Evolutionary conservation across 2,113 vertebrate species (phyloP), one percentile per base, ranked within the genome.

Genomic region (Octodon degus): DNA sequence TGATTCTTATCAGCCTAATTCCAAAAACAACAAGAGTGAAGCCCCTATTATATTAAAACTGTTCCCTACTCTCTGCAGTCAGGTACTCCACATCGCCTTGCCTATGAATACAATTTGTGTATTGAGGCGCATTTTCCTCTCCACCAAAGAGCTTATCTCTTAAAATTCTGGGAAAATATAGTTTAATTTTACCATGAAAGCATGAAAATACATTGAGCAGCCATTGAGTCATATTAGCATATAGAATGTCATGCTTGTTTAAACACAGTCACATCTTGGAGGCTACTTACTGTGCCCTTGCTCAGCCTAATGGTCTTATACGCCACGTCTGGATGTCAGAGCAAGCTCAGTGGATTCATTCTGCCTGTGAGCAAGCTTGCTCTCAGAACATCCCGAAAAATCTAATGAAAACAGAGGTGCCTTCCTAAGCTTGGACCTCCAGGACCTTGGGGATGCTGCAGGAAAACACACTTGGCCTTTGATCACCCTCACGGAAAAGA

Each of bases 201-300:
- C 68, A 32, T 89, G 89, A 97, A 98, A 95, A 93, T 60, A 93
- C 85, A 68, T 34, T 24, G 90, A 90, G 68, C 32, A 24, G 22
- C 55, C 80, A 43, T 32, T 30, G 80, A 84, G 60, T 93, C 65
- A 3, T 30, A 30, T 93, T 96, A 95, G 2, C 91, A n/a, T 10
- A 50, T 5, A 89, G 94, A 97, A 95, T 30, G 62, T 1, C 63
- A 27, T 37, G 19, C 96, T 96, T 89, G 43, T 97, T 97, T 94
- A 94, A 97, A 97, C 70, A 60, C 37, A 93, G 17, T 62, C 95
- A 58, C 91, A 70, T 79, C 63, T 86, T 34, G 14, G 96, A 95
- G 83, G 82, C 84, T 70, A 14, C 77, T 97, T 58, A 74, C 1
- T 47, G 77, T 53, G 22, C 80, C 91, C 89, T 74, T 81, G 89